These are phyloP conservation scores for Phymatocera aterrima DNA, from an alignment of 2,888 invertebrate genomes.

Conservation along the genomic window DNA sequence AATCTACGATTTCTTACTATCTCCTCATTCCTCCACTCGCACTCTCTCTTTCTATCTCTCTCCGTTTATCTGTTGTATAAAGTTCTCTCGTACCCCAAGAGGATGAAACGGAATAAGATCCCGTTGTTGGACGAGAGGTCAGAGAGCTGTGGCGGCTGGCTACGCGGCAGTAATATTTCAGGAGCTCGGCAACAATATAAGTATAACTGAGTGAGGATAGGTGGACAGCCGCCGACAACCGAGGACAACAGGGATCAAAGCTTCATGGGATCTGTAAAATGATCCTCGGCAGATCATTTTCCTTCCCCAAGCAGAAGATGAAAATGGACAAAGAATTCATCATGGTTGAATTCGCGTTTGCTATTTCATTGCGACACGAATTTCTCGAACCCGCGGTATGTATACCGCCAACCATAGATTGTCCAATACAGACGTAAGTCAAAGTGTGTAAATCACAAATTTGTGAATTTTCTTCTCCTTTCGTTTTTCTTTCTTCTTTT, in stretches of 20 bases:
- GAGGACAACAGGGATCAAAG: neutral
- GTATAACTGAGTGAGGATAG: neutral
- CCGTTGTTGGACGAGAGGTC: conserved; percentile 19
- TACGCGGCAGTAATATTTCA: conserved; percentile 30
- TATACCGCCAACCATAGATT: no score
- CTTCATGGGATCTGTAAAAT: neutral
- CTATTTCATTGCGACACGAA: no score
- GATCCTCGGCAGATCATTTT: neutral
- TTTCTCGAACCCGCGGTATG: no score
- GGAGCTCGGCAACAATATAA: conserved; percentile 18
- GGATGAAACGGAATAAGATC: conserved; percentile 32
- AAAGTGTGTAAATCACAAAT: no score
- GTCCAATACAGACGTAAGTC: no score
- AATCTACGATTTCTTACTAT: neutral
- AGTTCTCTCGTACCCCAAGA: neutral
- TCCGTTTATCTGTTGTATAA: neutral
- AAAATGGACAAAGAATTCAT: no score
- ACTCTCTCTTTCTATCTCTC: neutral
- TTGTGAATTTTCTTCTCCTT: no score
- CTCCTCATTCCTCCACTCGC: no score
- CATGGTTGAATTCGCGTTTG: no score
- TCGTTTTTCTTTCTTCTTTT: no score
- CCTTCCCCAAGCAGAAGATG: neutral
- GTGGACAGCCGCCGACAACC: neutral
- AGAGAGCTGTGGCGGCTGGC: neutral